Base-by-base conservation (phyloP, 2,888 invertebrate genomes). In the Mactromeris polynyma region DNA sequence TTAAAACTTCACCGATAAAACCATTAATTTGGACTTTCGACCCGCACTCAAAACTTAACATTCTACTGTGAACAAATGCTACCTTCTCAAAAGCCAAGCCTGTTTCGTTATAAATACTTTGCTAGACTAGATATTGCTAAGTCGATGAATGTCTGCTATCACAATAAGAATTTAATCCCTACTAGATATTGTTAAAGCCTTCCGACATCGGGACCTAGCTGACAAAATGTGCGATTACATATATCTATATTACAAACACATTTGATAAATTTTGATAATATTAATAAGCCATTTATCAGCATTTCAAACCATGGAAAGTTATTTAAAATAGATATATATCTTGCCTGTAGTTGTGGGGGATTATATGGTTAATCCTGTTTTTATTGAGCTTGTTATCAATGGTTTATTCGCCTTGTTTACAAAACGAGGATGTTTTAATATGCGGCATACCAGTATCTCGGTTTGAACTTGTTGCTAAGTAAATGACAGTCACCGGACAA, bases 281-380 rank as follows among this genome's bases (percentile, higher is more conserved):
- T 91, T 83, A 89, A 86, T 86, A 91, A 91, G 89, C 88, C 82
- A 91, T 91, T 88, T 91, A 91, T 91, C 91, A 83, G 86, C 42
- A 85, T 81, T 87, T 83, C 82, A 40, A 83, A 84, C 86, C 83
- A 46, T 36, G 31, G 89, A 89, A 88, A 86, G 82, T 88, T 88
- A 81, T 86, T 64, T 64, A 89, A 89, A 87, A 87, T 85, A 91
- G 87, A 91, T 86, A 86, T 86, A 38, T 83, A 89, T 89, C 91
- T 58, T 80, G 69, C 33, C 81, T 33, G 73, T 46, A 58, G 84
- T 87, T 81, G 80, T 69, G 69, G 36, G 51, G 87, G 91, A 89
- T 91, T 88, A 89, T n/a, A 79, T 54, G 58, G 85, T 64, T 91
- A 89, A 91, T 91, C 87, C 91, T 42, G 69, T 83, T 89, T 91